Base-by-base conservation (phyloP, 1,140 invertebrate species). In the Lordiphosa collinella region DNA sequence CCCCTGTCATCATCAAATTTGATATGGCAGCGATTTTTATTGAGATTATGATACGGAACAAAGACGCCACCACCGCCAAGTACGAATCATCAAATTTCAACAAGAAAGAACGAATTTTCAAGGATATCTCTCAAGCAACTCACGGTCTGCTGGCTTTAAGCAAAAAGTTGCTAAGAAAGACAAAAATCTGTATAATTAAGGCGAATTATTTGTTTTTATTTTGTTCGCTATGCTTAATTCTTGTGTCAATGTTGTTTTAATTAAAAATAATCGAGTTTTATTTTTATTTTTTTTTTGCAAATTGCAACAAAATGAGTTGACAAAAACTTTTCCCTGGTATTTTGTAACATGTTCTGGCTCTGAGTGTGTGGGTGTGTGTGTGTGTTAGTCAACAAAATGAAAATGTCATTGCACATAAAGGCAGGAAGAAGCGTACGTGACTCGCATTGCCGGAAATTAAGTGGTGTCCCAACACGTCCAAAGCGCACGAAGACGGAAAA, bases 281-380 rank as follows among this genome's bases (percentile, higher is more conserved):
- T 31, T 37, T 73, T 60, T 75, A 75, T 64, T 25, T 4, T 31
- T 37, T 73, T 60, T 55, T 52, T 68, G 72, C 71, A 75, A 75
- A 75, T 75, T 75, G 71, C 71, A 75, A 75, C 71, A 75, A 75
- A 75, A 75, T 75, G 71, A 75, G 71, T 75, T 75, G 71, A 70
- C 71, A 70, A 75, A 75, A 75, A 75, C 36, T 58, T 69, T 61
- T 44, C 22, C 46, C 63, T 56, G 70, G 52, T 64, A 74, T 74
- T 74, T 75, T 75, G 71, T 75, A 75, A 75, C 58, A 75, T 75
- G 71, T 75, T 54, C 56, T 48, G 60, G 25, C 13, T 31, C 9
- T 53, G 43, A 34, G 40, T 37, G 40, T 60, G n/a, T 55, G 36
- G 36, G 62, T 50, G 16, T 46, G 46, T 50, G 10, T 57, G 60